Evolutionary conservation across 2,797 vertebrate species (phyloP), one percentile per base, ranked within the genome.

Genomic region (Cyclopterus lumpus): DNA sequence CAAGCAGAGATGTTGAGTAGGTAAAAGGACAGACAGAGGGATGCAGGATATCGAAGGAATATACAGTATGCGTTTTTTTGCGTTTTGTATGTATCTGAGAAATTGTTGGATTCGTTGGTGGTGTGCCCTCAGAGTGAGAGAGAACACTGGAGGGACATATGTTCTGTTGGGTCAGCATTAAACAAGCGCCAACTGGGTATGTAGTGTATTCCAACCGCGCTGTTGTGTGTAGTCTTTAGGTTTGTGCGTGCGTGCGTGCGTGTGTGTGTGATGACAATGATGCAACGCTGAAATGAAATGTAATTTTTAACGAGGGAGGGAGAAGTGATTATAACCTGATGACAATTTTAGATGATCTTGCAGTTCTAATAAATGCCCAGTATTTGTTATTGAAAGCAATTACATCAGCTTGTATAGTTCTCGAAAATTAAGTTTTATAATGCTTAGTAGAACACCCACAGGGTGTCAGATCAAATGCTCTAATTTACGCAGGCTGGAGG

Each of bases 101-200:
- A 86, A 88, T 44, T 79, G 77, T 38, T 64, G 36, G 66, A 72
- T 20, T 63, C n/a, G 2, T 15, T 88, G 81, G 84, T 51, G 0
- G 8, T 0, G 7, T 75, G 84, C 73, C 79, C 66, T 72, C 44
- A 48, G 75, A 86, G 75, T 72, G 86, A 80, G 67, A 75, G 74
- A 71, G 66, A 81, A 75, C 75, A 87, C 87, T 85, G 71, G 46
- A 78, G 1, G 75, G 64, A 86, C 73, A 22, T 64, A 73, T 86
- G 88, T 91, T 89, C 77, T 48, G 48, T 51, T 80, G 77, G 90
- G 87, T 93, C 92, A 93, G 89, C 93, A 77, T 87, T 93, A 90
- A 92, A 89, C 81, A 89, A 86, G 75, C 63, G 76, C 89, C 89
- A 90, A 87, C 83, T 87, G 86, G 85, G 85, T 83, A 57, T 79